Percentiles rank a stretch among this genome's conserved stretches.
phyloP scores from a whole-genome alignment of 2,113 vertebrate genomes.

The Leucoraja erinaceus region DNA sequence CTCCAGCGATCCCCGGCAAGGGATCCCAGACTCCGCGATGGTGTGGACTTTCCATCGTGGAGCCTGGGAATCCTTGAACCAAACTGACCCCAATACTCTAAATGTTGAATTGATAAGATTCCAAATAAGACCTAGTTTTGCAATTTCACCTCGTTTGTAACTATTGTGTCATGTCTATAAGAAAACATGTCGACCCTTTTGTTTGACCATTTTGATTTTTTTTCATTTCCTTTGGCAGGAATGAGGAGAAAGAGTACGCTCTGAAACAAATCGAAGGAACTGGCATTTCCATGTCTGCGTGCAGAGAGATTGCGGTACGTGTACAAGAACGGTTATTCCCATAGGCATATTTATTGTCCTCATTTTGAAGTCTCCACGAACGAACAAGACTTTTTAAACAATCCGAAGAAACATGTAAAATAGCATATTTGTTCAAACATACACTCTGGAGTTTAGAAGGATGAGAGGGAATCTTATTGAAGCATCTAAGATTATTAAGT shows the following conservation, averaged over 20 bases:
- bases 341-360: background rate
- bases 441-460: too few relatives aligned
- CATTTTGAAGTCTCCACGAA: background rate
- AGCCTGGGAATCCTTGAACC: too few relatives aligned
- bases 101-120: too few relatives aligned
- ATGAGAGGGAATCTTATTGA: too few relatives aligned
- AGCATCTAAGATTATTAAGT: too few relatives aligned
- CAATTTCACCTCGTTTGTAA: background rate
- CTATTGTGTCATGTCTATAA: slow-evolving; percentile 25
- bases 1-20: too few relatives aligned
- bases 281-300: slow-evolving; percentile 77
- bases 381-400: background rate
- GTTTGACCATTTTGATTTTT: background rate
- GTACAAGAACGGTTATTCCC: slow-evolving; percentile 35
- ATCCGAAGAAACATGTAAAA: background rate
- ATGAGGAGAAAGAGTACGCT: slow-evolving; percentile 78
- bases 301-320: slow-evolving; percentile 81
- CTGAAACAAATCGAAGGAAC: slow-evolving; percentile 79
- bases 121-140: background rate
- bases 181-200: slow-evolving; percentile 41
- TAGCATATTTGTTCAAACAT: background rate
- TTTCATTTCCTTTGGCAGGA: slow-evolving; percentile 55
- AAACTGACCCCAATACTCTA: too few relatives aligned
- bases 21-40: too few relatives aligned
- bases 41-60: too few relatives aligned